Base-by-base conservation (phyloP, 2,113 vertebrate species). In the Atrichornis clamosus region DNA sequence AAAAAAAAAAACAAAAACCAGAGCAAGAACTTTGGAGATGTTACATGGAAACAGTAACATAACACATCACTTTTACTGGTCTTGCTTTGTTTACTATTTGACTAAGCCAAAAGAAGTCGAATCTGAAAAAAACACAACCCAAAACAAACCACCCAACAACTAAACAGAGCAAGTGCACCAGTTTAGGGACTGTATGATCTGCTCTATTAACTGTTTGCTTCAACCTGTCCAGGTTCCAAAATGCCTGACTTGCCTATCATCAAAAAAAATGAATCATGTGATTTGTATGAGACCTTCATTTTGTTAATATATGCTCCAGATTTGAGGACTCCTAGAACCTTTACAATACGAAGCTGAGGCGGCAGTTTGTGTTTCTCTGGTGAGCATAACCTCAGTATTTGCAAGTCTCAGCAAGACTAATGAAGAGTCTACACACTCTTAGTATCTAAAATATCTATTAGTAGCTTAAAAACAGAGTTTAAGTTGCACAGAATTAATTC, bases 51-150 rank as follows among this genome's bases (percentile, higher is more conserved):
- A 87, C 32, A 30, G 24, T 22, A 74, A 67, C 4, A 1, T 6
- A 60, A 81, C 21, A 69, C 19, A 69, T 13, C 27, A 9, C 11
- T 55, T 80, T 55, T 77, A 87, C 22, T 77, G 67, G 33, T 35
- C 77, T 81, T 64, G 27, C 44, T 85, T 90, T 93, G 59, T 50
- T 93, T 81, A 77, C 28, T 32, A 9, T 17, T 13, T n/a, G 23
- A 78, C 37, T 39, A 65, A 69, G 26, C 2, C 8, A 26, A 78
- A 20, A 32, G 28, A 85, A 83, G 30, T 1, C 16, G 22, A 82
- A 24, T 24, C 28, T 55, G 39, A 33, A 42, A 21, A n/a, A 41
- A 21, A 0, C 11, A 41, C 24, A 42, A n/a, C 1, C 0, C 26
- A 63, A 68, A 73, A 10, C 30, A 83, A 94, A 56, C 33, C 35